A percentile compares a stretch with the other conserved stretches of the same genome.
Evolutionary conservation across 2,888 invertebrate genomes (phyloP).

Genomic region (Volucella zonaria): DNA sequence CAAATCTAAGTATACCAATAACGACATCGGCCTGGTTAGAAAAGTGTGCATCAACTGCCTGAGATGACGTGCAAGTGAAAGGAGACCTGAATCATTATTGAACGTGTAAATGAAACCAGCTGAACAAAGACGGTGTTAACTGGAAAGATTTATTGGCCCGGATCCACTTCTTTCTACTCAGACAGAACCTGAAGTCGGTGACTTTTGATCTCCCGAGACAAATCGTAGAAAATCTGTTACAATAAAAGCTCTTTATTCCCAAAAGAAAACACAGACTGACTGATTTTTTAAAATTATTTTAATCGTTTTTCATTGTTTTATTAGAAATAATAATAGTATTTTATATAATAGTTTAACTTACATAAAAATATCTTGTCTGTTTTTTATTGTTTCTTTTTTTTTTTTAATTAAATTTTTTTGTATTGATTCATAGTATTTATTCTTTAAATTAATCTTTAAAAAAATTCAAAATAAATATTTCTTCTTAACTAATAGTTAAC

Average conservation of each 20-base stretch:
- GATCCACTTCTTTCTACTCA: too few species aligned
- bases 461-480: slow-evolving; percentile 70
- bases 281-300: slow-evolving; percentile 32
- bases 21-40: too few species aligned
- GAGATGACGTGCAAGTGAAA: too few species aligned
- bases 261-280: slow-evolving; percentile 25
- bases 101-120: too few species aligned
- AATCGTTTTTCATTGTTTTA: slow-evolving; percentile 49
- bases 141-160: too few species aligned
- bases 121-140: too few species aligned
- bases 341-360: slow-evolving; percentile 50
- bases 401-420: slow-evolving; percentile 41
- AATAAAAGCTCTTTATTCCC: background rate
- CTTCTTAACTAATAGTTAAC: slow-evolving; percentile 68
- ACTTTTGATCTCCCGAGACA: too few species aligned
- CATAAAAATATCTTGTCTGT: slow-evolving; percentile 52
- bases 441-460: slow-evolving; percentile 15
- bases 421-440: slow-evolving; percentile 25
- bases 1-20: too few species aligned
- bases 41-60: too few species aligned
- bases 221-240: too few species aligned
- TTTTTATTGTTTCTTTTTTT: slow-evolving; percentile 14
- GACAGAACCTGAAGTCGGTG: too few species aligned
- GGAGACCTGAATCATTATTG: too few species aligned
- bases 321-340: slow-evolving; percentile 38